These are phyloP conservation scores for Vanessa cardui DNA, from an alignment of 2,888 invertebrate species.

Conservation along the genomic window DNA sequence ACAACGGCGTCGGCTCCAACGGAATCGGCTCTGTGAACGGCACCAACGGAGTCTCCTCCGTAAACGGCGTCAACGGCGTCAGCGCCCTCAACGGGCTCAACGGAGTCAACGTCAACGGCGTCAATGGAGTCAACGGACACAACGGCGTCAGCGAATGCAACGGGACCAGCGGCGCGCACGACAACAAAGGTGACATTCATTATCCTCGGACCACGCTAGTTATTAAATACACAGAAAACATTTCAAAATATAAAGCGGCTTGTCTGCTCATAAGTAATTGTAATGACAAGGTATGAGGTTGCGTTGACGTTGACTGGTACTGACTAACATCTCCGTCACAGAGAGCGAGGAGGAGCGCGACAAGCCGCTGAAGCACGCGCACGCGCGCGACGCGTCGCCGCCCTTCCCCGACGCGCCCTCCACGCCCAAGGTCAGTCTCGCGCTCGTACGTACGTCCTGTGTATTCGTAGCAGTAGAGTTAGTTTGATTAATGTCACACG, in stretches of 20 bases:
- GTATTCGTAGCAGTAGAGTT: neutral
- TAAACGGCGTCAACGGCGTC: slow-evolving; percentile 43
- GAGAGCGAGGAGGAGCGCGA: slow-evolving; percentile 54
- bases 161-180: slow-evolving; percentile 64
- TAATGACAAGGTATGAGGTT: no score
- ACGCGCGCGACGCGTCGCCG: slow-evolving; percentile 74
- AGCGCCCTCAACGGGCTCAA: slow-evolving; percentile 27
- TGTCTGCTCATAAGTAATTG: no score
- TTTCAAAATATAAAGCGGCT: no score
- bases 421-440: slow-evolving; percentile 82
- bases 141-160: slow-evolving; percentile 52
- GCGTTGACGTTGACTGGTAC: no score
- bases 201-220: no score
- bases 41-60: slow-evolving; percentile 44
- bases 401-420: slow-evolving; percentile 85
- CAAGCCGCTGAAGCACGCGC: slow-evolving; percentile 74
- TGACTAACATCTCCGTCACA: neutral
- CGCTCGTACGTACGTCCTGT: slow-evolving; percentile 17
- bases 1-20: slow-evolving; percentile 46
- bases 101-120: slow-evolving; percentile 43
- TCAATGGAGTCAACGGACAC: slow-evolving; percentile 45
- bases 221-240: no score
- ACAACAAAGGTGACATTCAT: slow-evolving; percentile 58
- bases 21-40: slow-evolving; percentile 45
- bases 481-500: no score